Evolutionary conservation across 2,113 vertebrate species (phyloP), one percentile per base, ranked within the genome.

Genomic region (Equus quagga): DNA sequence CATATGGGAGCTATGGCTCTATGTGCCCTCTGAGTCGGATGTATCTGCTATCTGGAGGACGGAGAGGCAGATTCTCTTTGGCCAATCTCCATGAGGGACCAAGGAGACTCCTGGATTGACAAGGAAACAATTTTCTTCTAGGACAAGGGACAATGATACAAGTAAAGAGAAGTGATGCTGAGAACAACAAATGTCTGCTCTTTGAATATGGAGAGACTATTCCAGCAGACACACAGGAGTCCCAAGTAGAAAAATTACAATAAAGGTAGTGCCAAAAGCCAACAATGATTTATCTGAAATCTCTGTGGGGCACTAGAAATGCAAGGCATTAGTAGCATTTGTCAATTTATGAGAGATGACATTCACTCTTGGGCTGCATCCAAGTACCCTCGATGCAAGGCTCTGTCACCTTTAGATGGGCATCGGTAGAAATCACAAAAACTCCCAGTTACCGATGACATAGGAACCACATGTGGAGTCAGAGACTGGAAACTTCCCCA

Each of bases 381-480:
- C 41, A 6, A 62, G 26, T 11, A 62, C 26, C 44, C 18, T 21
- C 5, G 65, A 51, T 8, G 5, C 18, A 24, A 88, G 60, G 49
- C 26, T 95, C 82, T 6, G 8, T 46, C 78, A 46, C 13, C 15
- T 28, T 41, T 41, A 13, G 72, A 44, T 8, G 9, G 33, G 49
- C 58, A 46, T 65, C 10, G 19, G 65, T 5, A 56, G 78, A 19
- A 72, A 7, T 78, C 44, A 91, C 24, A 67, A 69, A n/a, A 51
- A 69, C 33, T 70, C 62, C 60, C 15, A 58, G 72, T 41, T 41
- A 28, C 54, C 26, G n/a, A 33, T 36, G 82, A 26, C 33, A 54
- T 0, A 0, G 26, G 18, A 12, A 3, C 21, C n/a, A 17, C 24
- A 6, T 0, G 13, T 28, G 14, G 56, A 86, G 51, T 15, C 31